A percentile compares a stretch with the other conserved stretches of the same genome.
Evolutionary conservation across 2,797 vertebrate species (phyloP).

Genomic region (Typhlichthys subterraneus): DNA sequence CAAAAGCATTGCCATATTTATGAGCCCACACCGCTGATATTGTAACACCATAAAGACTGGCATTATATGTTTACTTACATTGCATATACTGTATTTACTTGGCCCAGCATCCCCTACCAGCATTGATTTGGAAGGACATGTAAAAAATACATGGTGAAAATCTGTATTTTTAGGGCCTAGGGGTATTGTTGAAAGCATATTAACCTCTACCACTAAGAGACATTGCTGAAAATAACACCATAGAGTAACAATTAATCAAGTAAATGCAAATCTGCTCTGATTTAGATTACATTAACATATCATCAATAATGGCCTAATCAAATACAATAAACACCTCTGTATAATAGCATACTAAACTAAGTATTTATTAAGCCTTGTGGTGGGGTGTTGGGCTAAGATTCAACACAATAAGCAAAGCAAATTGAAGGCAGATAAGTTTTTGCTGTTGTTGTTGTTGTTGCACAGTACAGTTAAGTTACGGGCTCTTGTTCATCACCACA

Average conservation of each 20-base stretch:
- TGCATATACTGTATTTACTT: slow-evolving; percentile 21
- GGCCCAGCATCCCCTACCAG: slow-evolving; percentile 45
- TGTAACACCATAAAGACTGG: slow-evolving; percentile 4
- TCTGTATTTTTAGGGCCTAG: slow-evolving; percentile 1
- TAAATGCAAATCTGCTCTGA: slow-evolving; percentile 70
- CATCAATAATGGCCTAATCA: slow-evolving; percentile 78
- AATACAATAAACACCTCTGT: slow-evolving; percentile 73
- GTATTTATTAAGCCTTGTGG: slow-evolving; percentile 4
- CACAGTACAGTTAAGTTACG: slow-evolving; percentile 51
- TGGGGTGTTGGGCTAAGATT: not conserved
- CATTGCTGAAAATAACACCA: slow-evolving; percentile 72
- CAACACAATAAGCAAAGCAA: slow-evolving; percentile 29
- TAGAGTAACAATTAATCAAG: slow-evolving; percentile 76
- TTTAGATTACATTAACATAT: slow-evolving; percentile 77
- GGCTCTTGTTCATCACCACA: slow-evolving; percentile 67
- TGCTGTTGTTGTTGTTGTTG: slow-evolving; percentile 40
- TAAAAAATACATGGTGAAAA: slow-evolving; percentile 67
- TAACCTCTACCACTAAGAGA: slow-evolving; percentile 67
- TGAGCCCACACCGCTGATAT: slow-evolving; percentile 28
- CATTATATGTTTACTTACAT: slow-evolving; percentile 3
- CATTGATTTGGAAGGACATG: slow-evolving; percentile 61
- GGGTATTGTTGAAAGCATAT: not conserved
- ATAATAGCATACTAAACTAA: slow-evolving; percentile 68
- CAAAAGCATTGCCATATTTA: slow-evolving; percentile 71
- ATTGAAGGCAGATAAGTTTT: slow-evolving; percentile 48